Evolutionary conservation across 2,797 vertebrate genomes (phyloP).

Genomic region (Macropodus opercularis): DNA sequence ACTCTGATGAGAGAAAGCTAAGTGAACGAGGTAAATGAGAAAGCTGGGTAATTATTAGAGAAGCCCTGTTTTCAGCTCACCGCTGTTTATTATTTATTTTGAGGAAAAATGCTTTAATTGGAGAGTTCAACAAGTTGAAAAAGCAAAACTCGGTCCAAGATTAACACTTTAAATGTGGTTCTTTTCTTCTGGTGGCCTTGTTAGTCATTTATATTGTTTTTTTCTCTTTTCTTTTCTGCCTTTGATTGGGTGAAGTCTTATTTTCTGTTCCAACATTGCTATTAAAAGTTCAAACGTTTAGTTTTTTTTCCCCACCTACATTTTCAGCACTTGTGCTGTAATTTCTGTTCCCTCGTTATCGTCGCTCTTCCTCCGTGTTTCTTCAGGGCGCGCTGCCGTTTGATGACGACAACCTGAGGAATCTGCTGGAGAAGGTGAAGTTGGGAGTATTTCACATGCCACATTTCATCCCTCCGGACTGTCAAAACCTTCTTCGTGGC

Average conservation of each 20-base stretch:
- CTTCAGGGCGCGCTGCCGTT: conserved; percentile 94
- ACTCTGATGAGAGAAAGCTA: conserved; percentile 69
- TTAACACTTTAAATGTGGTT: conserved; percentile 47
- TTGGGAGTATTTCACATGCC: conserved; percentile 99
- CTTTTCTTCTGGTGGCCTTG: conserved; percentile 33
- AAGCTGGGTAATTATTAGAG: conserved; percentile 75
- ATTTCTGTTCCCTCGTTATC: conserved; percentile 15
- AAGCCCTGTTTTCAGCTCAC: conserved; percentile 63
- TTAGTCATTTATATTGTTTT: conserved; percentile 26
- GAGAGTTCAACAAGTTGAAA: conserved; percentile 44
- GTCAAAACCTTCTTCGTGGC: conserved; percentile 96
- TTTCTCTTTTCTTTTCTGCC: conserved; percentile 24
- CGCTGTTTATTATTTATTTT: conserved; percentile 70
- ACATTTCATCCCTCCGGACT: conserved; percentile 98
- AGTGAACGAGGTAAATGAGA: conserved; percentile 67
- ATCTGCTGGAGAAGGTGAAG: conserved; percentile 98
- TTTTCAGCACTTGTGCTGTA: conserved; percentile 25
- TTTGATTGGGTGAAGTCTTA: conserved; percentile 17
- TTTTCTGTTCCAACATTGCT: conserved; percentile 21
- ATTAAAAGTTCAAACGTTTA: conserved; percentile 18
- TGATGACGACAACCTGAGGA: conserved; percentile 97
- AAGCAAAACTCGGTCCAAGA: conserved; percentile 29
- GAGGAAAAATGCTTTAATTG: conserved; percentile 51
- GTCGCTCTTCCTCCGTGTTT: conserved; percentile 48
- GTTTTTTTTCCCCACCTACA: conserved; percentile 30